A percentile compares a stretch with the other conserved stretches of the same genome.
Evolutionary conservation across 2,797 vertebrate genomes (phyloP).

Genomic region (Sarcophilus harrisii): DNA sequence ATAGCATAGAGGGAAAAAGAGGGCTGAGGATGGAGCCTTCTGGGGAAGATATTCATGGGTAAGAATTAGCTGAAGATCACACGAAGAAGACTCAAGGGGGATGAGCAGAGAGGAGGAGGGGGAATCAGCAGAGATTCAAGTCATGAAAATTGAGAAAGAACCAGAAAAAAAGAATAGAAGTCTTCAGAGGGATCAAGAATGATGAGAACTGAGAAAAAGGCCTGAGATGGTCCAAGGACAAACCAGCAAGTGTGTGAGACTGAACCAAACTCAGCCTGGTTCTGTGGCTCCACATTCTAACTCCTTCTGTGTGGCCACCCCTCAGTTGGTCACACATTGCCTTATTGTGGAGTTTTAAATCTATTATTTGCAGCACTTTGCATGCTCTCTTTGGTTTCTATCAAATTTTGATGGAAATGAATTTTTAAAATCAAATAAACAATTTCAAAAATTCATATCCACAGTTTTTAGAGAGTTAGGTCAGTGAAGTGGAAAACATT

Average conservation of each 20-base stretch:
- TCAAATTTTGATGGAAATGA: conserved; percentile 47
- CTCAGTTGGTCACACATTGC: neutral
- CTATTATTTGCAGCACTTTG: neutral
- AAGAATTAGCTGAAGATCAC: neutral
- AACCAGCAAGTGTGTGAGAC: neutral
- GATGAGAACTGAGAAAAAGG: neutral
- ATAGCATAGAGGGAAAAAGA: neutral
- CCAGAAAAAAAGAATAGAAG: too few relatives aligned
- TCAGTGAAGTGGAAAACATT: neutral
- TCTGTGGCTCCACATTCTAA: neutral
- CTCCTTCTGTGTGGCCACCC: neutral
- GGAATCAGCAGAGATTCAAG: neutral
- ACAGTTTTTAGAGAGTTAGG: neutral
- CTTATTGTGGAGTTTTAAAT: neutral
- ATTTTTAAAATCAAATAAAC: conserved; percentile 51
- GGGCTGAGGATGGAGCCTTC: neutral
- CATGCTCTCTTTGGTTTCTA: neutral
- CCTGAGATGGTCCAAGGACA: neutral
- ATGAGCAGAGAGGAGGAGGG: neutral
- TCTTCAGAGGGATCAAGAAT: neutral
- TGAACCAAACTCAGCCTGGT: neutral
- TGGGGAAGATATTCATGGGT: neutral
- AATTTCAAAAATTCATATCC: conserved; percentile 20
- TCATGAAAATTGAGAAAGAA: neutral
- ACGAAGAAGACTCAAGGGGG: neutral